A percentile compares a stretch with the other conserved stretches of the same genome.
phyloP scores from a whole-genome alignment of 2,888 invertebrate species.

The Eustalomyia histrio region DNA sequence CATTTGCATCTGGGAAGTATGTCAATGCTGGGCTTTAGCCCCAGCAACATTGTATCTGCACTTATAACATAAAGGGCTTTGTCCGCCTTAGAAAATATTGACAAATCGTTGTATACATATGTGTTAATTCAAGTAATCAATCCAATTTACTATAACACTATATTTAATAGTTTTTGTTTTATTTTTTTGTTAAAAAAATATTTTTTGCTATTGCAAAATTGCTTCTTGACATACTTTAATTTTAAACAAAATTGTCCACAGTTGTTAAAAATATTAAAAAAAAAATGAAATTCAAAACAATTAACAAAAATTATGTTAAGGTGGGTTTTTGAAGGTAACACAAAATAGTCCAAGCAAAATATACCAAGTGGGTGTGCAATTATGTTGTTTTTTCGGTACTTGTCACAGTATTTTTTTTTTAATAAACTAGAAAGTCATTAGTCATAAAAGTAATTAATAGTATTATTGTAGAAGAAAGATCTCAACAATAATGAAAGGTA shows the following conservation, averaged over 20 bases:
- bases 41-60: too few relatives aligned
- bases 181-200: neutral
- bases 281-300: conserved; percentile 20
- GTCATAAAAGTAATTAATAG: conserved; percentile 14
- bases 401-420: neutral
- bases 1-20: too few relatives aligned
- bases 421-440: conserved; percentile 40
- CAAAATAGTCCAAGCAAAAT: neutral
- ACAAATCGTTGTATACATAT: too few relatives aligned
- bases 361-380: conserved; percentile 36
- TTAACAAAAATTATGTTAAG: conserved; percentile 54
- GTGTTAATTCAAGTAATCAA: neutral
- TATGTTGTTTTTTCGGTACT: conserved; percentile 31
- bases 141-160: neutral
- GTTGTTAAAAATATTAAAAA: conserved; percentile 11
- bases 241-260: conserved; percentile 19
- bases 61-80: too few relatives aligned
- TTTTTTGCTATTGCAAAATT: conserved; percentile 45
- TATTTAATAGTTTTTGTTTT: neutral
- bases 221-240: conserved; percentile 55
- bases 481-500: neutral
- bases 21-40: too few relatives aligned
- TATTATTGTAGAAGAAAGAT: neutral
- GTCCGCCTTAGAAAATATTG: too few relatives aligned
- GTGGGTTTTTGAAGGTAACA: conserved; percentile 46